Base-by-base conservation (phyloP, 2,113 vertebrate genomes). In the Ceuthmochares aereus region DNA sequence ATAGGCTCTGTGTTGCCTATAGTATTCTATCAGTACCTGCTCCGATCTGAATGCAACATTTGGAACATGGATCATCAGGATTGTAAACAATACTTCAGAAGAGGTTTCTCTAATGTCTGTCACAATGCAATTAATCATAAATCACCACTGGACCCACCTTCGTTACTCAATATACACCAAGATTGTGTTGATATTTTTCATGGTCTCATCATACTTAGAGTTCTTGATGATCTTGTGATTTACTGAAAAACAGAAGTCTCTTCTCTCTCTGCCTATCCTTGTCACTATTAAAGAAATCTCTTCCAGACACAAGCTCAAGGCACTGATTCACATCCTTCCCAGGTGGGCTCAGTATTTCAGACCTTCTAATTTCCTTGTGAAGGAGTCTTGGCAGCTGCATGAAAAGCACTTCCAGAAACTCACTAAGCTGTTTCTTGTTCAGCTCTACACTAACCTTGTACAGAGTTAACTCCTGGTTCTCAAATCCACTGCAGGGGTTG, bases 291-390 rank as follows among this genome's bases (percentile, higher is more conserved):
- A 74, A 75, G 40, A 81, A 45, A 1, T 42, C 7, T 55, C 30
- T 59, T 56, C 23, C 20, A 27, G 18, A 42, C 9, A 27, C 4
- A 37, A 47, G 20, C 12, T 84, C 27, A 70, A 92, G 25, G 7
- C 20, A 26, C 37, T 32, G 26, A 47, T 56, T 93, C 4, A 0
- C 36, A 63, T 87, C 45, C 78, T 69, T 69, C 60, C 26, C 58
- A 86, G 52, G 37, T 20, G 8, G 27, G 8, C 3, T 93, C 36
- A 37, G 25, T 5, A 26, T 55, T 59, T 64, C 2, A 2, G 30
- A 42, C 36, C 17, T 20, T 95, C 96, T 93, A 43, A 93, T 93
- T 97, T 90, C 40, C 43, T 91, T 89, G 67, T n/a, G 89, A 89
- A 76, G 40, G 14, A 87, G 13, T 77, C n/a, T 83, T 96, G n/a